phyloP scores from a whole-genome alignment of 2,888 invertebrate species.

The Taenaris catops region DNA sequence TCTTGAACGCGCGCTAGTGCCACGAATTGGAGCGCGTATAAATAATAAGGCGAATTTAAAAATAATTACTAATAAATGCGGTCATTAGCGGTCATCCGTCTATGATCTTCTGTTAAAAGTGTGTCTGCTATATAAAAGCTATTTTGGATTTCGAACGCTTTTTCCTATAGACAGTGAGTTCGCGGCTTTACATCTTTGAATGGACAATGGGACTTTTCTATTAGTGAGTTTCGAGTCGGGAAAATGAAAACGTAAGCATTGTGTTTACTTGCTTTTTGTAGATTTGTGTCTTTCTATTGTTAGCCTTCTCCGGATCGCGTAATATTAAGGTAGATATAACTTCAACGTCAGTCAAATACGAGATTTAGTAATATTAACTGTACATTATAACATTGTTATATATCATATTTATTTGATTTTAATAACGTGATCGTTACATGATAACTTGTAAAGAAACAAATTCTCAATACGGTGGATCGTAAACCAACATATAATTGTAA shows the following conservation, averaged over 20 bases:
- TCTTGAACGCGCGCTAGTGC: constrained; percentile 67
- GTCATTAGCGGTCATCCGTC: constrained; percentile 10
- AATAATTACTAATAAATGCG: constrained; percentile 19
- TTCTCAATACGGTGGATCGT: too few species aligned
- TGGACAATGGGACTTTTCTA: constrained; percentile 57
- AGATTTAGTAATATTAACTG: too few species aligned
- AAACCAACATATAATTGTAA: too few species aligned
- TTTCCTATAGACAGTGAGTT: constrained; percentile 39
- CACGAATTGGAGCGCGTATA: constrained; percentile 42
- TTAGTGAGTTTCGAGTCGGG: constrained; percentile 59
- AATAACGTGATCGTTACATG: too few species aligned
- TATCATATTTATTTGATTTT: too few species aligned
- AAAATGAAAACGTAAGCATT: constrained; percentile 75
- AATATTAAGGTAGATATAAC: background rate
- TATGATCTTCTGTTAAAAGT: constrained; percentile 19
- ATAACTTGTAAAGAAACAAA: too few species aligned
- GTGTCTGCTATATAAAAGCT: constrained; percentile 18
- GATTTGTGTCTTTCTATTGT: background rate
- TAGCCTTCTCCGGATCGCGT: background rate
- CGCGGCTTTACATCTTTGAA: constrained; percentile 37
- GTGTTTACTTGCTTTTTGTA: constrained; percentile 17
- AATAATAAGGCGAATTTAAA: constrained; percentile 24
- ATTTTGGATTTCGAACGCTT: constrained; percentile 17
- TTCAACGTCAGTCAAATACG: background rate
- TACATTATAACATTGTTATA: too few species aligned